Conservation (phyloP, 2,113 vertebrate species). For the Dromaius novaehollandiae region DNA sequence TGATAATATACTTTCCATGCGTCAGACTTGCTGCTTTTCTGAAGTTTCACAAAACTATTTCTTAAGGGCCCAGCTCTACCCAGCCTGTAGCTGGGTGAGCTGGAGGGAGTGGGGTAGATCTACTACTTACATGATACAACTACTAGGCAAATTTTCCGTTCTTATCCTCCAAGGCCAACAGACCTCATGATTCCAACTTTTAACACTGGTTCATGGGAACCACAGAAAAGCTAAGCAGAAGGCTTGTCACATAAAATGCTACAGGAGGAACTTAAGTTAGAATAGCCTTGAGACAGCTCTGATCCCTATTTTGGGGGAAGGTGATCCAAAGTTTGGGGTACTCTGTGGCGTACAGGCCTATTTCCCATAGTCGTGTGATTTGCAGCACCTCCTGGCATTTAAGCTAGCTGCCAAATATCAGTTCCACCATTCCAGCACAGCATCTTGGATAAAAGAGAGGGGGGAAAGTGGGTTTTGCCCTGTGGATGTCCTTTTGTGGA, state of each 20-base stretch:
- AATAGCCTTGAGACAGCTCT: not conserved
- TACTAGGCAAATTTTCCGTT: not conserved
- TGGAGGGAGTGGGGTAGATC: not conserved
- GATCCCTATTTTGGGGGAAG: not conserved
- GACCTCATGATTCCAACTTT: not conserved
- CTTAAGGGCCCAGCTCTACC: slow-evolving; percentile 18
- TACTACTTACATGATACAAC: not conserved
- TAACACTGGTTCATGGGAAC: not conserved
- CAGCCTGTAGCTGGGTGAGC: not conserved
- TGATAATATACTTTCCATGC: slow-evolving; percentile 15
- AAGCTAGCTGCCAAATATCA: not conserved
- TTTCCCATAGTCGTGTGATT: not conserved
- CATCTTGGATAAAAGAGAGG: not conserved
- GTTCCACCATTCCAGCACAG: not conserved
- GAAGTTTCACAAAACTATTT: slow-evolving; percentile 11
- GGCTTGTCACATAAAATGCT: not conserved
- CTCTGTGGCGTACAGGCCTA: not conserved
- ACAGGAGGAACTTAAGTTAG: not conserved
- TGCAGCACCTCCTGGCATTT: not conserved
- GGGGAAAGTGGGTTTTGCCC: not conserved
- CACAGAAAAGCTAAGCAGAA: not conserved
- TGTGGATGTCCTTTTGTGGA: not conserved
- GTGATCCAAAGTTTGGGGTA: not conserved
- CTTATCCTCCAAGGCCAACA: not conserved
- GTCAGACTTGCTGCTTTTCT: slow-evolving; percentile 41